These are phyloP conservation scores for Scyliorhinus canicula DNA, from an alignment of 2,797 vertebrate genomes.

Conservation along the genomic window DNA sequence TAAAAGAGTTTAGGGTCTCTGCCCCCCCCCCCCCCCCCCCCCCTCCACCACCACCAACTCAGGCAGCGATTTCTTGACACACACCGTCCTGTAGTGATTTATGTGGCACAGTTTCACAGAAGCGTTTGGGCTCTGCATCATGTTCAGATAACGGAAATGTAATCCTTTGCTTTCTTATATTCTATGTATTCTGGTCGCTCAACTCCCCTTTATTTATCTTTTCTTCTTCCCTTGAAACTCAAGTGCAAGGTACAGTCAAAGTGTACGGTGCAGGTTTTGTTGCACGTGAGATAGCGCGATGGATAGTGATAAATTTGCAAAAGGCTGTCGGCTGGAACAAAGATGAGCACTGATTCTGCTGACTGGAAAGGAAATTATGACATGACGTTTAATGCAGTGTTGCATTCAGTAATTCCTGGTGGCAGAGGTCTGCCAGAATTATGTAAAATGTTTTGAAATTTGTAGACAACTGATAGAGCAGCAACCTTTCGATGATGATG, in stretches of 20 bases:
- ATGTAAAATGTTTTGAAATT: constrained; percentile 19
- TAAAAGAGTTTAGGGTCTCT: too few relatives aligned
- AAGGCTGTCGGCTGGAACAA: neutral
- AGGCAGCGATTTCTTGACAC: too few relatives aligned
- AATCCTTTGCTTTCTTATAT: neutral
- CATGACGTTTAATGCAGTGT: neutral
- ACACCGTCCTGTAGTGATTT: neutral
- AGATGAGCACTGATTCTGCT: neutral
- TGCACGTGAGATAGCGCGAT: neutral
- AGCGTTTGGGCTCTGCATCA: neutral
- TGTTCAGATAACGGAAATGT: neutral
- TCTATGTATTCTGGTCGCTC: neutral
- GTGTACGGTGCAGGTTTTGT: neutral
- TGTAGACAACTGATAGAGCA: neutral
- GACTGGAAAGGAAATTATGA: neutral
- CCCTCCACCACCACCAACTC: too few relatives aligned
- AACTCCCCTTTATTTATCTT: neutral
- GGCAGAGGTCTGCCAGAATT: neutral
- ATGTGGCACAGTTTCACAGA: neutral
- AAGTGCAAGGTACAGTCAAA: neutral
- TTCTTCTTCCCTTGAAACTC: neutral
- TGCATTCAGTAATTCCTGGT: neutral
- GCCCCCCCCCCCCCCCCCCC: too few relatives aligned
- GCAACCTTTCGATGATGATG: neutral
- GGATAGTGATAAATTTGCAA: neutral